Conservation (phyloP, 2,888 invertebrate genomes). For the Sminthurides aquaticus region DNA sequence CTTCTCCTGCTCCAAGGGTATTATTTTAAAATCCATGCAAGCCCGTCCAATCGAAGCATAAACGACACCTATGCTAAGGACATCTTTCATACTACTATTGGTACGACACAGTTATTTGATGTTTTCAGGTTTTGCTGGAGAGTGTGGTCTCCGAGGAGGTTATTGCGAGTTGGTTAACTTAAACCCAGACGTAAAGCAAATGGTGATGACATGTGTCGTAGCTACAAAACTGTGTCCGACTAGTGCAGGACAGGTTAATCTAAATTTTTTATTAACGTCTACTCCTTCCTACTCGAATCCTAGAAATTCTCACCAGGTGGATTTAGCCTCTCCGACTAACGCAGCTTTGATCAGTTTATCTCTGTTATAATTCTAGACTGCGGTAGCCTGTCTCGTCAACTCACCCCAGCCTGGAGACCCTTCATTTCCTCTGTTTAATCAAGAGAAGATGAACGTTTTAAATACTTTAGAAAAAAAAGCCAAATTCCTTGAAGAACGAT, state of each 20-base stretch:
- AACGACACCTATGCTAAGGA: no score
- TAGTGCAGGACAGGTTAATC: conserved; percentile 73
- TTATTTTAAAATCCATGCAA: no score
- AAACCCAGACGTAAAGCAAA: conserved; percentile 70
- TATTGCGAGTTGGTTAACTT: conserved; percentile 88
- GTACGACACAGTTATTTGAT: no score
- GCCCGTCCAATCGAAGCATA: no score
- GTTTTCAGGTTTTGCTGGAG: conserved; percentile 69
- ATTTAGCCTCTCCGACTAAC: no score
- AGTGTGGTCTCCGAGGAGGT: conserved; percentile 93
- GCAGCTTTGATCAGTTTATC: background rate
- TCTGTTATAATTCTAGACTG: background rate
- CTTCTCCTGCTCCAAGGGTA: conserved; percentile 91
- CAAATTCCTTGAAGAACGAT: conserved; percentile 71
- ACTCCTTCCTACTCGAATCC: no score
- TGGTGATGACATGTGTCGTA: conserved; percentile 78
- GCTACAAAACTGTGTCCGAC: conserved; percentile 93
- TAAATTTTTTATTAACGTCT: no score
- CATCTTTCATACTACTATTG: no score
- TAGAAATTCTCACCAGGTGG: no score
- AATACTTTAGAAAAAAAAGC: conserved; percentile 70
- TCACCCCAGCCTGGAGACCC: conserved; percentile 79
- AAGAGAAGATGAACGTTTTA: conserved; percentile 68
- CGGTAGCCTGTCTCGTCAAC: conserved; percentile 14
- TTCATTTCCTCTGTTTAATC: conserved; percentile 67